Conservation (phyloP, 1,140 invertebrate genomes). For the Orussus abietinus region DNA sequence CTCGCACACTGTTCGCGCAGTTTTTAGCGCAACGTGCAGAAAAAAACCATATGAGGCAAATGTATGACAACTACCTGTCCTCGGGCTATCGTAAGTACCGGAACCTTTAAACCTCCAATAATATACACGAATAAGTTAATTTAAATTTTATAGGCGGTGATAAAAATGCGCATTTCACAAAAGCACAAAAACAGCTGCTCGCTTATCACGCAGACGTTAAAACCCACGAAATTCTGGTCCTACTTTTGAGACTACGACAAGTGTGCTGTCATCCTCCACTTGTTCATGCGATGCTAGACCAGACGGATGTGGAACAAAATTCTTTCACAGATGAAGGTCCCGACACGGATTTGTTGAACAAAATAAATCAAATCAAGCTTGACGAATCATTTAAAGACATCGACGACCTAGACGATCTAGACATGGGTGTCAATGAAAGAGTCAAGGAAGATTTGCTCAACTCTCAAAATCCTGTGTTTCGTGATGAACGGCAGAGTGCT, state of each 20-base stretch:
- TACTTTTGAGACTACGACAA: conserved; percentile 80
- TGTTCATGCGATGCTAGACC: conserved; percentile 67
- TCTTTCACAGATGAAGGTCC: conserved; percentile 38
- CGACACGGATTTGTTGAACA: conserved; percentile 60
- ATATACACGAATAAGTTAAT: conserved; percentile 9
- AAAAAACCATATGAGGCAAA: conserved; percentile 51
- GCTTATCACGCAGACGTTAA: conserved; percentile 56
- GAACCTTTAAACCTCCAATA: conserved; percentile 2
- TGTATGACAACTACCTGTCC: conserved; percentile 24
- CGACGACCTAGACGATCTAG: conserved; percentile 40
- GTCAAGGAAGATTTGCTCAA: conserved; percentile 53
- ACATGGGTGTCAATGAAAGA: conserved; percentile 33
- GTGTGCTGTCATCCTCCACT: conserved; percentile 85
- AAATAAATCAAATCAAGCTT: conserved; percentile 47
- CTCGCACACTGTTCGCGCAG: conserved; percentile 69
- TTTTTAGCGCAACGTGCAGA: conserved; percentile 71
- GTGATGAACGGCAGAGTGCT: conserved; percentile 56
- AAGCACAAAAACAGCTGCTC: conserved; percentile 41
- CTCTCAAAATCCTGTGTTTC: conserved; percentile 68
- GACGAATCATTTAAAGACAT: conserved; percentile 32
- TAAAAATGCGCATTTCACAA: conserved; percentile 39
- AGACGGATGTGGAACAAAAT: conserved; percentile 45
- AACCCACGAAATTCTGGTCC: conserved; percentile 73
- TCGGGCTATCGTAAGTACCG: conserved; percentile 11
- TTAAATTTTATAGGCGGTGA: conserved; percentile 23